phyloP scores from a whole-genome alignment of 2,888 invertebrate species.

The Ecliptopera silaceata region DNA sequence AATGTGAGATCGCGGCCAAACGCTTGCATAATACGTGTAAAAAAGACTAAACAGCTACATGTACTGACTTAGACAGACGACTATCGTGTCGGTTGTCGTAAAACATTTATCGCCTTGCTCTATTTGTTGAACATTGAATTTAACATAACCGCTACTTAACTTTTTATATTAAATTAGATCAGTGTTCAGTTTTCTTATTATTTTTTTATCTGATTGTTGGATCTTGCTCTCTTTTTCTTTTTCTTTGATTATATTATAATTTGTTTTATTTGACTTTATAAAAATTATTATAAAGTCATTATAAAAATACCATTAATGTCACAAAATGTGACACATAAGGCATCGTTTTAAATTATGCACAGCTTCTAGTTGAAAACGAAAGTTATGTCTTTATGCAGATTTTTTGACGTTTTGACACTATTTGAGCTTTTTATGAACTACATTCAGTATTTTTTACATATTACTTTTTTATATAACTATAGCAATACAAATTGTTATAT shows the following conservation, averaged over 20 bases:
- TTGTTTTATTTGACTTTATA: neutral
- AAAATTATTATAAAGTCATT: no score
- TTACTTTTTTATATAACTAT: no score
- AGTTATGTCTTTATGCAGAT: slow-evolving; percentile 21
- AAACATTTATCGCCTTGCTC: slow-evolving; percentile 42
- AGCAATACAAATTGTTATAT: no score
- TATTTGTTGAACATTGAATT: slow-evolving; percentile 53
- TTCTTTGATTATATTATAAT: slow-evolving; percentile 6
- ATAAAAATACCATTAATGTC: no score
- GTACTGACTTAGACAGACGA: no score
- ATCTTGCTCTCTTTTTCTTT: neutral
- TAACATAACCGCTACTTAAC: slow-evolving; percentile 45
- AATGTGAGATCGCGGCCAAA: no score
- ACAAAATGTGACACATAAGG: no score
- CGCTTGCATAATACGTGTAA: no score
- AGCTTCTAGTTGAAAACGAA: slow-evolving; percentile 29
- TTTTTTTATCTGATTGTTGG: slow-evolving; percentile 3
- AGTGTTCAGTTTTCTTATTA: slow-evolving; percentile 30
- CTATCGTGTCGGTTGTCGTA: no score
- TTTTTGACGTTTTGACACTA: slow-evolving; percentile 15
- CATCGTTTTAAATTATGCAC: slow-evolving; percentile 16
- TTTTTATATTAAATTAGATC: slow-evolving; percentile 39
- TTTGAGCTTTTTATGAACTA: slow-evolving; percentile 7
- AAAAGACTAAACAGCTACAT: no score
- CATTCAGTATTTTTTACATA: no score